Conservation (phyloP, 2,113 vertebrate genomes). For the Cephalopholis sonnerati region DNA sequence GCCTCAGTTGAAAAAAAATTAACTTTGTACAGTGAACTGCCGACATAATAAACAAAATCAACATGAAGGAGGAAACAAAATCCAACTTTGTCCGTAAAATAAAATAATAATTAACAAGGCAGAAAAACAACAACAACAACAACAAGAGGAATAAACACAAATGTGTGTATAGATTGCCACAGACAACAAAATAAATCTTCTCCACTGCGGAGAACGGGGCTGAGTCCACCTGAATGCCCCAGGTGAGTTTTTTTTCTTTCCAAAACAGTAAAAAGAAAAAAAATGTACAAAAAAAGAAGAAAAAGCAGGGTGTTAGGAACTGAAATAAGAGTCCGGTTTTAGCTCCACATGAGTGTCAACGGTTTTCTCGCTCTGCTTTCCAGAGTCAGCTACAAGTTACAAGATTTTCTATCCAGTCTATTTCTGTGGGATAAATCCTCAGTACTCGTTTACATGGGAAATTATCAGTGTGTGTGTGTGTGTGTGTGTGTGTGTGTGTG, state of each 20-base stretch:
- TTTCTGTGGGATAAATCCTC: slow-evolving; percentile 42
- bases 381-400: slow-evolving; percentile 55
- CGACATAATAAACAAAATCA: slow-evolving; percentile 88
- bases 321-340: slow-evolving; percentile 83
- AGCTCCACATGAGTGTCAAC: slow-evolving; percentile 65
- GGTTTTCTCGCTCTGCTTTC: slow-evolving; percentile 11
- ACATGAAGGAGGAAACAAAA: slow-evolving; percentile 62
- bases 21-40: slow-evolving; percentile 91
- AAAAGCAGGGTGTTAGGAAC: slow-evolving; percentile 89
- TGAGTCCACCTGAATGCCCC: slow-evolving; percentile 83
- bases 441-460: background rate
- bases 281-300: slow-evolving; percentile 64
- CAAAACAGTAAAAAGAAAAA: slow-evolving; percentile 83
- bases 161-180: slow-evolving; percentile 92
- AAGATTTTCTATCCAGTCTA: slow-evolving; percentile 47
- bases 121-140: slow-evolving; percentile 53
- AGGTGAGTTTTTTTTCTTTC: slow-evolving; percentile 58
- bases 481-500: slow-evolving; percentile 9
- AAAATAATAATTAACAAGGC: slow-evolving; percentile 75
- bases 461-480: slow-evolving; percentile 18
- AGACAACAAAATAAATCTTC: slow-evolving; percentile 92
- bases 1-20: slow-evolving; percentile 85
- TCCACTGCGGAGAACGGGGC: slow-evolving; percentile 88
- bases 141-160: slow-evolving; percentile 85
- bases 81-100: slow-evolving; percentile 69